Evolutionary conservation across 2,797 vertebrate genomes (phyloP).

Genomic region (Urocyon cinereoargenteus): DNA sequence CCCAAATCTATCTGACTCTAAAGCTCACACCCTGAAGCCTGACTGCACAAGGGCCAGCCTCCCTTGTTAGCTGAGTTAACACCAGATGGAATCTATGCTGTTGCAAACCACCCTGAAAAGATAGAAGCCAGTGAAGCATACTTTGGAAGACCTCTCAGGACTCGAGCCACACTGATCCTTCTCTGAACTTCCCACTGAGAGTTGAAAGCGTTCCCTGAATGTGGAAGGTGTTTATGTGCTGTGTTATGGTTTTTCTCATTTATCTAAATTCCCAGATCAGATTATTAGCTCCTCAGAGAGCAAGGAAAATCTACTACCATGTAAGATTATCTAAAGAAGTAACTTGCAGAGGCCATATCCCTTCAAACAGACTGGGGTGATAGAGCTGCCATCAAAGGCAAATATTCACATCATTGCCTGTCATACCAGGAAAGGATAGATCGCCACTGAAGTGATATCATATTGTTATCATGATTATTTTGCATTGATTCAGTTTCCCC

Average conservation of each 20-base stretch:
- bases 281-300: background rate
- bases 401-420: background rate
- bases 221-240: background rate
- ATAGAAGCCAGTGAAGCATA: background rate
- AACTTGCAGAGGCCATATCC: background rate
- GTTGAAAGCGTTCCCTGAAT: background rate
- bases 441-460: background rate
- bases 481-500: background rate
- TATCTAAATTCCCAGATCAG: constrained; percentile 25
- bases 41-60: background rate
- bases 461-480: background rate
- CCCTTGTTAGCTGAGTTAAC: background rate
- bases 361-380: constrained; percentile 1
- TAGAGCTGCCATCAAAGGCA: constrained; percentile 20
- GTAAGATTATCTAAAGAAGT: background rate
- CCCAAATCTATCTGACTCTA: background rate
- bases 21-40: background rate
- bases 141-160: background rate
- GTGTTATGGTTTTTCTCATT: background rate
- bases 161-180: background rate
- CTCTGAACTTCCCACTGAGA: background rate
- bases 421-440: background rate
- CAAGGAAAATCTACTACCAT: background rate
- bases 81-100: background rate
- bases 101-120: background rate